Conservation (phyloP, 2,888 invertebrate genomes). For the Syrista parreyssii region DNA sequence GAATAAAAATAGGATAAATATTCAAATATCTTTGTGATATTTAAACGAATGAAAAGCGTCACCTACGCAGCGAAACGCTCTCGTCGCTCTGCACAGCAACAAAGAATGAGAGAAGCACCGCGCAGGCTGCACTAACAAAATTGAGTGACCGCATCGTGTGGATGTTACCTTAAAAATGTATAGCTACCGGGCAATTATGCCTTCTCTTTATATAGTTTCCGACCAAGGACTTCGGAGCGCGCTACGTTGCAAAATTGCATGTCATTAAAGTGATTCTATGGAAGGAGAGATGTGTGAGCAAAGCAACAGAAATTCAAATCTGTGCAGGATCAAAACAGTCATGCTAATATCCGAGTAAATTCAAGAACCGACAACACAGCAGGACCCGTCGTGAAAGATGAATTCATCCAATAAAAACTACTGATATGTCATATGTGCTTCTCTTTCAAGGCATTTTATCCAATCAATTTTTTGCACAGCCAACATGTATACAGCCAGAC, state of each 20-base stretch:
- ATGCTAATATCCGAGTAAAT: background rate
- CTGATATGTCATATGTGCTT: background rate
- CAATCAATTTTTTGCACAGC: background rate
- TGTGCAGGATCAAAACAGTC: background rate
- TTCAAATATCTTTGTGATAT: background rate
- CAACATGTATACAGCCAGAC: background rate
- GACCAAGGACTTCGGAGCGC: conserved; percentile 59
- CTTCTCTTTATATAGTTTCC: conserved; percentile 64
- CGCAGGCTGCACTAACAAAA: conserved; percentile 26
- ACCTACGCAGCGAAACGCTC: conserved; percentile 19
- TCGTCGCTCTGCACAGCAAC: background rate
- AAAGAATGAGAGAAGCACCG: conserved; percentile 29
- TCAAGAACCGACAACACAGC: background rate
- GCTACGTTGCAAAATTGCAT: conserved; percentile 62
- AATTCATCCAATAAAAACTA: background rate
- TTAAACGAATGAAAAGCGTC: background rate
- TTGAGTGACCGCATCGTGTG: background rate
- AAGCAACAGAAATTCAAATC: background rate
- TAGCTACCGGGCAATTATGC: conserved; percentile 54
- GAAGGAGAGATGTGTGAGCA: conserved; percentile 38
- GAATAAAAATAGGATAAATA: background rate
- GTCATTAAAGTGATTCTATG: conserved; percentile 53
- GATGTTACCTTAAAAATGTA: conserved; percentile 53
- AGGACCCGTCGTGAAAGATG: background rate
- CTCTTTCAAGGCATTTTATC: background rate